These are phyloP conservation scores for Metallyticus violacea DNA, from an alignment of 2,888 invertebrate genomes.

Conservation along the genomic window DNA sequence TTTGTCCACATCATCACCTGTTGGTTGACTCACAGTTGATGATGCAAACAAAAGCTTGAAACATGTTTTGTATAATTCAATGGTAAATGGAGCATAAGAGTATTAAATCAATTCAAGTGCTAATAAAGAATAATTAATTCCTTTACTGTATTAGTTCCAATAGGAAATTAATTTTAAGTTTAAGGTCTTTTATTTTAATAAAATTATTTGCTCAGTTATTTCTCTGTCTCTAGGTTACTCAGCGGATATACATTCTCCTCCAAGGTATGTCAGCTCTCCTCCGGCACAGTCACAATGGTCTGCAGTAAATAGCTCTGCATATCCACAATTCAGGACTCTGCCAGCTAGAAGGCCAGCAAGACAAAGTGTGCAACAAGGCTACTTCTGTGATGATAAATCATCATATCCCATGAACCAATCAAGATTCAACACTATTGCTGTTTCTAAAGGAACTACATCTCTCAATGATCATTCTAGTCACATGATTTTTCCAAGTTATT, in stretches of 20 bases:
- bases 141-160: no score
- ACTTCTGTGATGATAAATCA: background rate
- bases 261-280: background rate
- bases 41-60: no score
- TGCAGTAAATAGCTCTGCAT: background rate
- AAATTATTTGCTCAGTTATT: background rate
- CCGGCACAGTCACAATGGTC: background rate
- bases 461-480: background rate
- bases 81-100: no score
- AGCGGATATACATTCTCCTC: background rate
- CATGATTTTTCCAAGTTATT: background rate
- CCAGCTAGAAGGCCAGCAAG: conserved; percentile 15
- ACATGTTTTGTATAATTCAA: no score
- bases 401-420: background rate
- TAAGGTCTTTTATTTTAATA: no score
- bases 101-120: no score
- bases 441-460: background rate
- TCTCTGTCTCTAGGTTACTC: background rate
- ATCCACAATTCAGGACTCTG: conserved; percentile 16
- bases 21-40: no score
- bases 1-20: no score
- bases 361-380: background rate
- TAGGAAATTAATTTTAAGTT: no score
- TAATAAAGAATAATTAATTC: no score
- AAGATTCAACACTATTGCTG: background rate